Base-by-base conservation (phyloP, 2,113 vertebrate species). In the Uria aalge region DNA sequence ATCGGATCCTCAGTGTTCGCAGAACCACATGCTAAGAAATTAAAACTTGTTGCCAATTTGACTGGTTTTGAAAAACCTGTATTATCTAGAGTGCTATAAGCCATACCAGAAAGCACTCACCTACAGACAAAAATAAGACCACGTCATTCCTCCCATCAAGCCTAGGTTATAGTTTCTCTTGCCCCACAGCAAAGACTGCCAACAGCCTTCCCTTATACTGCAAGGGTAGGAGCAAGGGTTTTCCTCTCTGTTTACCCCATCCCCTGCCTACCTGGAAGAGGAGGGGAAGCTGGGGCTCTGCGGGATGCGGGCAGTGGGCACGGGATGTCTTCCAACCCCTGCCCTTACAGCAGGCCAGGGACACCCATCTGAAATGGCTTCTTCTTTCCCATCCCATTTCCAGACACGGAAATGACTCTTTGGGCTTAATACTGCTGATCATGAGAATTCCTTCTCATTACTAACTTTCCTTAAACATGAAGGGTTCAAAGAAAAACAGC, bases 401-500 rank as follows among this genome's bases (percentile, higher is more conserved):
- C 93, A 96, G 88, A 85, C 92, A 79, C 45, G 79, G 53, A 85
- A 94, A 94, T 27, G 38, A 47, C 73, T 81, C 71, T n/a, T 41
- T 45, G 79, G 85, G 73, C 56, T 96, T 91, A 91, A 92, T 88
- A 79, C 41, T 12, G 72, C 92, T 91, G 91, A 71, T 93, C 41
- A 52, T 36, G 60, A 94, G 79, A 95, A 94, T 96, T 96, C 88
- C 76, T 86, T 72, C 91, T 86, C 92, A 78, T 93, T 88, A 86
- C 75, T 80, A 91, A 84, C 36, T 71, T 88, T 40, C 68, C 83
- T 81, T 95, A 93, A 96, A 93, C 27, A 94, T 15, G 83, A 92
- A 94, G 64, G 43, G 88, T 94, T 95, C 88, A 93, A 92, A 96
- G 79, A 59, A 90, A 96, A 94, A 8, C 75, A 95, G 82, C 75